These are phyloP conservation scores for Drosophila jambulina DNA, from an alignment of 1,140 invertebrate species.

Conservation along the genomic window DNA sequence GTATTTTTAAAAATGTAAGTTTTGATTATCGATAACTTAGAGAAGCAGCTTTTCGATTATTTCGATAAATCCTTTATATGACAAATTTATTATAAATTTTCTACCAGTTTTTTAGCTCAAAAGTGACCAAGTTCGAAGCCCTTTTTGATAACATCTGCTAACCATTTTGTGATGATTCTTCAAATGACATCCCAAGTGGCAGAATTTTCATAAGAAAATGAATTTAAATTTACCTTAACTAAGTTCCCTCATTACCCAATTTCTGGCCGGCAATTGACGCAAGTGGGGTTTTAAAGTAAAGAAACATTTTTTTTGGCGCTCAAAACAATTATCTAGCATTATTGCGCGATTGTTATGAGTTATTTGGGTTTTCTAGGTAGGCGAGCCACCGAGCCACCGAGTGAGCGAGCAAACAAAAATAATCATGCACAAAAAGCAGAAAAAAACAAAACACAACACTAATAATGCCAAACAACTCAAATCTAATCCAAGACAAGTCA, in stretches of 20 bases:
- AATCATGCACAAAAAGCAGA: slow-evolving; percentile 13
- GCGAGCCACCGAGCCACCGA: slow-evolving; percentile 3
- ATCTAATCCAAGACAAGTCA: slow-evolving; percentile 69
- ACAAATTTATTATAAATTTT: not conserved
- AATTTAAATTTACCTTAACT: slow-evolving; percentile 36
- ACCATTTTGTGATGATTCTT: slow-evolving; percentile 4
- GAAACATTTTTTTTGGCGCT: slow-evolving; percentile 28
- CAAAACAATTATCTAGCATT: slow-evolving; percentile 44
- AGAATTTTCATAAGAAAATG: slow-evolving; percentile 25
- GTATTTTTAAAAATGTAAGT: not conserved
- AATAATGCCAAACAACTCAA: slow-evolving; percentile 43
- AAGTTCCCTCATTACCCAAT: slow-evolving; percentile 38
- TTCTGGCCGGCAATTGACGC: slow-evolving; percentile 34
- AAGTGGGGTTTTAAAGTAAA: slow-evolving; percentile 24
- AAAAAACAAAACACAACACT: slow-evolving; percentile 24
- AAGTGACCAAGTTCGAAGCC: not conserved
- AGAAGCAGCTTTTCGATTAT: not conserved
- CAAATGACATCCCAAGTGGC: slow-evolving; percentile 11
- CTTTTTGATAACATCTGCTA: not conserved
- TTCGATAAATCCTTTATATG: not conserved
- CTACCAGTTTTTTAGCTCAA: not conserved
- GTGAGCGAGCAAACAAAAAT: slow-evolving; percentile 42
- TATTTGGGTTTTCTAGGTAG: slow-evolving; percentile 46
- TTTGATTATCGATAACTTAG: not conserved
- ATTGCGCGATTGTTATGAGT: slow-evolving; percentile 56